Conservation (phyloP, 2,113 vertebrate genomes). For the Petaurus breviceps region DNA sequence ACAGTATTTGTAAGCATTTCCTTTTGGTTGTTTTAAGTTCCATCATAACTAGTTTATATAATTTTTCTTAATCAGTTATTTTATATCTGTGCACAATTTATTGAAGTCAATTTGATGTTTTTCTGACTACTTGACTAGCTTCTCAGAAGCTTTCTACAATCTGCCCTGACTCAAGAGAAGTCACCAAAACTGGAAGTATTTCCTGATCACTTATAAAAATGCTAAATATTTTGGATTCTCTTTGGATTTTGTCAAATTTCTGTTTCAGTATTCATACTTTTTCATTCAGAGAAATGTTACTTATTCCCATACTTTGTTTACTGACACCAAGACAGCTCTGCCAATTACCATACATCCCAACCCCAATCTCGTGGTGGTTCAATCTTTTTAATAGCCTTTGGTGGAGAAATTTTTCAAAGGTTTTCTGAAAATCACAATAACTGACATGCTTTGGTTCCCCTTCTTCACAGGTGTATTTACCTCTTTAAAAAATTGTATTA, state of each 20-base stretch:
- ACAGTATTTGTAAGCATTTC: not conserved
- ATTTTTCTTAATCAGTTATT: not conserved
- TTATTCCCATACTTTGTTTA: slow-evolving; percentile 33
- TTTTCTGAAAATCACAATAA: not conserved
- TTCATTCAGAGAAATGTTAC: slow-evolving; percentile 32
- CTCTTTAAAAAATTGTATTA: slow-evolving; percentile 14
- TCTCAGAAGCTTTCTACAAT: not conserved
- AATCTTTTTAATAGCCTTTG: not conserved
- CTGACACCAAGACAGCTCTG: not conserved
- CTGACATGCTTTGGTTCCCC: not conserved
- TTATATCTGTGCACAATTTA: not conserved
- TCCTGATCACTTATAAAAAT: slow-evolving; percentile 32
- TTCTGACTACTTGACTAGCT: not conserved
- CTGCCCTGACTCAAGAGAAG: not conserved
- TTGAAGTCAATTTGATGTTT: not conserved
- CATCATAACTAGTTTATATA: not conserved
- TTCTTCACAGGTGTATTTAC: slow-evolving; percentile 6
- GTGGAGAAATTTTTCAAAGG: slow-evolving; percentile 3
- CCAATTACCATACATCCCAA: not conserved
- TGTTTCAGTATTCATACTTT: slow-evolving; percentile 41
- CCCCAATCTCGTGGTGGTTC: slow-evolving; percentile 1
- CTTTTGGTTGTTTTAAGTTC: not conserved
- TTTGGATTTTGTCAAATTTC: not conserved
- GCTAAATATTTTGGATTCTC: slow-evolving; percentile 41
- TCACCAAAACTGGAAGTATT: not conserved